Base-by-base conservation (phyloP, 1,140 invertebrate species). In the Diachasmimorpha longicaudata region DNA sequence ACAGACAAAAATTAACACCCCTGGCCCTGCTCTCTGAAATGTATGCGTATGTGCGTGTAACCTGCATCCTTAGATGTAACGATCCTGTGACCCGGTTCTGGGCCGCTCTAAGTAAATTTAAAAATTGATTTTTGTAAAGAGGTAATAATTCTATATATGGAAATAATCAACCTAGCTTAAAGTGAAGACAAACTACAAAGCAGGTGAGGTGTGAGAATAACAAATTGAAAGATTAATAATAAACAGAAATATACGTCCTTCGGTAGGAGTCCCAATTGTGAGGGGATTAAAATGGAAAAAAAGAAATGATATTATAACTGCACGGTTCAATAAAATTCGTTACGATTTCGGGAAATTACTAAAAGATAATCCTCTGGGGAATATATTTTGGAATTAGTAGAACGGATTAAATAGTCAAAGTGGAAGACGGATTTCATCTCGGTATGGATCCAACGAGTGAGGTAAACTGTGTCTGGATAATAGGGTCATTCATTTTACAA, bases 61-160 rank as follows among this genome's bases (percentile, higher is more conserved):
- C 31, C 31, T 68, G n/a, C 36, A 68, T 37, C 25, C n/a, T 63
- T 37, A n/a, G 14, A 16, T 16, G 5, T 68, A 78, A 78, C 69
- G 39, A 72, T 74, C 77, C 75, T 76, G 77, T 77, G 72, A 80
- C 71, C 52, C 72, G 72, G 44, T 77, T 48, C 70, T 70, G 74
- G 71, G 75, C 72, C 67, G 14, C 14, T 73, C 72, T 70, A 70
- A 63, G 68, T 80, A 80, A 80, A 52, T 77, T 78, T 78, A 78
- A 80, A 72, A 80, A 80, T 80, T 80, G 79, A 80, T 80, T 80
- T 80, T 80, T 80, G 79, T 80, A 80, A 80, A 80, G 79, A 79
- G 66, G 76, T 77, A 73, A 75, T 73, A 75, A 79, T 58, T 78
- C 69, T 76, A 78, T 76, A 46, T 46, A 80, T 75, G 58, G 72